Percentiles rank a stretch among this genome's conserved stretches.
These are phyloP conservation scores for Cremastinae sp. DNA, from an alignment of 2,888 invertebrate genomes.

Conservation along the genomic window DNA sequence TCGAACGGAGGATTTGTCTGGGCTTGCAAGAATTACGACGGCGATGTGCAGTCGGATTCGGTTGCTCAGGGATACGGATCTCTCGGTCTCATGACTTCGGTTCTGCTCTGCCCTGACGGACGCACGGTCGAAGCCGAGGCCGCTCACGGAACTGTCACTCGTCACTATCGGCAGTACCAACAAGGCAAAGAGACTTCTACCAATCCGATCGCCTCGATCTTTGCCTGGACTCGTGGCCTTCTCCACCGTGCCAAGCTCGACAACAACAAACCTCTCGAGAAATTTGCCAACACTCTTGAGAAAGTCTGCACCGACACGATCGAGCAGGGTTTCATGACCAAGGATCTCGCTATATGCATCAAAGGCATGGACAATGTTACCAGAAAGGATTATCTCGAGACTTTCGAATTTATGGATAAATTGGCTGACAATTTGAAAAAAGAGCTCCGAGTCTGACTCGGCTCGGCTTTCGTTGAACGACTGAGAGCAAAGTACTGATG, in stretches of 20 bases:
- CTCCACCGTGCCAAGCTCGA: slow-evolving; percentile 97
- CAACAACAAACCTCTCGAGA: slow-evolving; percentile 87
- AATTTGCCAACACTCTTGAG: slow-evolving; percentile 93
- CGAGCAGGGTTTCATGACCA: slow-evolving; percentile 97
- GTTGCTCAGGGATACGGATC: slow-evolving; percentile 99
- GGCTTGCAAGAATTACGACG: slow-evolving; percentile 99
- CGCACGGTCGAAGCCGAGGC: slow-evolving; percentile 99
- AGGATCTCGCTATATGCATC: slow-evolving; percentile 98
- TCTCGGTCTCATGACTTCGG: slow-evolving; percentile 98
- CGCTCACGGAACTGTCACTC: slow-evolving; percentile 97
- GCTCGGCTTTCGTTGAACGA: not conserved
- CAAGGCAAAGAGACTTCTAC: slow-evolving; percentile 99
- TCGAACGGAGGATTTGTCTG: slow-evolving; percentile 99
- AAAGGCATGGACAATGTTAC: slow-evolving; percentile 93
- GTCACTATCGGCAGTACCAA: slow-evolving; percentile 93
- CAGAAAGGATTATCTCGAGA: slow-evolving; percentile 94
- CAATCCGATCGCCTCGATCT: slow-evolving; percentile 99
- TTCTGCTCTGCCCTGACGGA: slow-evolving; percentile 97
- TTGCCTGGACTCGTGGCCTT: slow-evolving; percentile 98
- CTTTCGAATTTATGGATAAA: slow-evolving; percentile 98
- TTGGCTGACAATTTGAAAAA: slow-evolving; percentile 93
- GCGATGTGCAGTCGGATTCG: slow-evolving; percentile 99
- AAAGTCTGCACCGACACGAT: slow-evolving; percentile 96
- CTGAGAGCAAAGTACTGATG: slow-evolving; percentile 49
- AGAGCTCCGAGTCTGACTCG: slow-evolving; percentile 81